Evolutionary conservation across 64 coral and sea anemone species (phyloP).

Genomic region (Porites australiensis): DNA sequence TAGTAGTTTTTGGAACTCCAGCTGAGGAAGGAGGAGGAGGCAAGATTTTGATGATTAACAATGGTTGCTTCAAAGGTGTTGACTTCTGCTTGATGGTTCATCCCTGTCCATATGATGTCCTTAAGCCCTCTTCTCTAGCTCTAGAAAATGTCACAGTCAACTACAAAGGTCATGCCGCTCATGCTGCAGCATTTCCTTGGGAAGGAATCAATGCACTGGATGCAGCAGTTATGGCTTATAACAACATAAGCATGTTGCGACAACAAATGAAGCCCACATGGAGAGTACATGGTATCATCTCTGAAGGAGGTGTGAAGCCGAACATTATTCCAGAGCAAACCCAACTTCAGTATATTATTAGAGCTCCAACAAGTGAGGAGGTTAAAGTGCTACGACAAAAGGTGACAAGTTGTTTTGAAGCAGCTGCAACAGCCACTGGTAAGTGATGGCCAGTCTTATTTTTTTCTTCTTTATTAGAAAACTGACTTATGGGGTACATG

Average conservation of each 20-base stretch:
- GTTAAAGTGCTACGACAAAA: slow-evolving; percentile 58
- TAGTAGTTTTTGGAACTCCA: slow-evolving; percentile 82
- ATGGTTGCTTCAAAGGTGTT: slow-evolving; percentile 85
- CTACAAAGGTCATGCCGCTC: slow-evolving; percentile 65
- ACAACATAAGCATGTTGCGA: slow-evolving; percentile 64
- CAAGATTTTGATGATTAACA: slow-evolving; percentile 86
- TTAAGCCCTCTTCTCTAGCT: background rate
- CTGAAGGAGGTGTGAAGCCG: slow-evolving; percentile 76
- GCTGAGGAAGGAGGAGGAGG: slow-evolving; percentile 90
- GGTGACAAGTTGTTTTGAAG: slow-evolving; percentile 70
- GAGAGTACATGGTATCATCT: slow-evolving; percentile 83
- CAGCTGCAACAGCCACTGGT: slow-evolving; percentile 87
- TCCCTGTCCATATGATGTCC: slow-evolving; percentile 62
- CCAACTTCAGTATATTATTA: slow-evolving; percentile 59
- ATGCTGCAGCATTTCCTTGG: slow-evolving; percentile 86
- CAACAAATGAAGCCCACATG: slow-evolving; percentile 94
- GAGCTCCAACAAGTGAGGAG: slow-evolving; percentile 62
- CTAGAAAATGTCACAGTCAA: slow-evolving; percentile 32
- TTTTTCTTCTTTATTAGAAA: too few relatives aligned
- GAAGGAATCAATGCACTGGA: slow-evolving; percentile 90
- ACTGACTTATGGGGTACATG: background rate
- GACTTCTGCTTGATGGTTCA: slow-evolving; percentile 93
- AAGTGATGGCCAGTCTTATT: background rate
- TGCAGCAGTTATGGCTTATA: slow-evolving; percentile 88
- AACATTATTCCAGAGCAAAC: slow-evolving; percentile 85